Evolutionary conservation across 2,113 vertebrate genomes (phyloP).

Genomic region (Sardina pilchardus): DNA sequence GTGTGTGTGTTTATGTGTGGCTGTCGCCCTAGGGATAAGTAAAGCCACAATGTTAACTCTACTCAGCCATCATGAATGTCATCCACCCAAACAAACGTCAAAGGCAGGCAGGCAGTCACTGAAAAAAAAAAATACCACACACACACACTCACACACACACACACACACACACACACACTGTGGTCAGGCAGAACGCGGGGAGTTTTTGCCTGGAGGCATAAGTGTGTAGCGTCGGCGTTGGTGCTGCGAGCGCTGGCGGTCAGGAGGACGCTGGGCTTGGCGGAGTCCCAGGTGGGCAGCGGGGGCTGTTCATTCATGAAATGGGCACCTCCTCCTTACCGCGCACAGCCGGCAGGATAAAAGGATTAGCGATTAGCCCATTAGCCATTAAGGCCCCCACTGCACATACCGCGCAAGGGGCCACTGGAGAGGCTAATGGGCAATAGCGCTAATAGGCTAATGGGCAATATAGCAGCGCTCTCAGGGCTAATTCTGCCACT

Average conservation of each 20-base stretch:
- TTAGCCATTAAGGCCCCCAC: constrained; percentile 12
- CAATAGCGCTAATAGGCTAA: constrained; percentile 22
- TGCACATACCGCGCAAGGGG: neutral
- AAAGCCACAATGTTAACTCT: neutral
- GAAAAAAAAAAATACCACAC: neutral
- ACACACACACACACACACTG: neutral
- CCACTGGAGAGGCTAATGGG: constrained; percentile 23
- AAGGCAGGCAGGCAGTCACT: neutral
- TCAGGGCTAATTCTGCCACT: constrained; percentile 15
- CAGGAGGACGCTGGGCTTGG: neutral
- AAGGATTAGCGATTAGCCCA: neutral
- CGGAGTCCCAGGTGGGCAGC: neutral
- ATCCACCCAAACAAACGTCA: constrained; percentile 12
- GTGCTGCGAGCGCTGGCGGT: neutral
- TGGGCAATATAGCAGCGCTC: constrained; percentile 16
- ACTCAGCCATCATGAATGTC: constrained; percentile 10
- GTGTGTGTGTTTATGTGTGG: constrained; percentile 52
- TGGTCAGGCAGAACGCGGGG: neutral
- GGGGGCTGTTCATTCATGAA: neutral
- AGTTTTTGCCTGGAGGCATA: neutral
- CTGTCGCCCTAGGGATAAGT: constrained; percentile 54
- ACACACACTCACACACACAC: neutral
- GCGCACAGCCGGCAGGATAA: neutral
- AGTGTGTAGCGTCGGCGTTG: neutral
- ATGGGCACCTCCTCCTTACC: constrained; percentile 4